phyloP scores from a whole-genome alignment of 2,888 invertebrate species.

The Odontomyia ornata region DNA sequence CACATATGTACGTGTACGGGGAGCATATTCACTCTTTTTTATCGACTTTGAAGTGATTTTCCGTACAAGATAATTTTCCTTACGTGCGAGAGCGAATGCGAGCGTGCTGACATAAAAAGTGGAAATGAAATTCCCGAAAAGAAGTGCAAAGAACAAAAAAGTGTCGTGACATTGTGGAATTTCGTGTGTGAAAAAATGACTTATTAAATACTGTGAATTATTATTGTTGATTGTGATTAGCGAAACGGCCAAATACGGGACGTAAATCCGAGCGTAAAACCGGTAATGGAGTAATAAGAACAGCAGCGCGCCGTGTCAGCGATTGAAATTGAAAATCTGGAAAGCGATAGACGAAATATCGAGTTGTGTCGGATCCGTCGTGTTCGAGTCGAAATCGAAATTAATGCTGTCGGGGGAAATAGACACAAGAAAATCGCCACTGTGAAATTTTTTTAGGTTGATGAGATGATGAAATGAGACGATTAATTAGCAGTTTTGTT shows the following conservation, averaged over 20 bases:
- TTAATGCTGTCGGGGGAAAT: not conserved
- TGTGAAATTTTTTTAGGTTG: not conserved
- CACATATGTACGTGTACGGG: slow-evolving; percentile 31
- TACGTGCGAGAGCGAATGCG: slow-evolving; percentile 43
- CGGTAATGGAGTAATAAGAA: slow-evolving; percentile 31
- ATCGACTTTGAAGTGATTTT: slow-evolving; percentile 51
- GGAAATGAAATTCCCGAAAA: slow-evolving; percentile 7
- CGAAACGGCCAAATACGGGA: slow-evolving; percentile 1
- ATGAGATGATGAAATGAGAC: not conserved
- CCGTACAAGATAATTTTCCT: slow-evolving; percentile 50
- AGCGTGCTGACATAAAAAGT: slow-evolving; percentile 38
- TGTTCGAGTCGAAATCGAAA: slow-evolving; percentile 22
- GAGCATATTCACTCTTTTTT: slow-evolving; percentile 46
- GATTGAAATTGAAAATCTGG: slow-evolving; percentile 40
- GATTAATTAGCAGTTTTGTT: slow-evolving; percentile 1
- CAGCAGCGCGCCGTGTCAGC: slow-evolving; percentile 7
- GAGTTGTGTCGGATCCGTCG: not conserved
- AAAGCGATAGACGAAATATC: not conserved
- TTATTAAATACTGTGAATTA: not conserved
- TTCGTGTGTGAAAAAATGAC: not conserved
- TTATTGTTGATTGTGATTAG: not conserved
- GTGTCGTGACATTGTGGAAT: slow-evolving; percentile 7
- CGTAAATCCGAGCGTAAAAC: slow-evolving; percentile 22
- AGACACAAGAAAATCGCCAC: not conserved
- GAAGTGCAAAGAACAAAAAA: slow-evolving; percentile 24